Conservation (phyloP, 2,797 vertebrate genomes). For the Sternotherus odoratus region DNA sequence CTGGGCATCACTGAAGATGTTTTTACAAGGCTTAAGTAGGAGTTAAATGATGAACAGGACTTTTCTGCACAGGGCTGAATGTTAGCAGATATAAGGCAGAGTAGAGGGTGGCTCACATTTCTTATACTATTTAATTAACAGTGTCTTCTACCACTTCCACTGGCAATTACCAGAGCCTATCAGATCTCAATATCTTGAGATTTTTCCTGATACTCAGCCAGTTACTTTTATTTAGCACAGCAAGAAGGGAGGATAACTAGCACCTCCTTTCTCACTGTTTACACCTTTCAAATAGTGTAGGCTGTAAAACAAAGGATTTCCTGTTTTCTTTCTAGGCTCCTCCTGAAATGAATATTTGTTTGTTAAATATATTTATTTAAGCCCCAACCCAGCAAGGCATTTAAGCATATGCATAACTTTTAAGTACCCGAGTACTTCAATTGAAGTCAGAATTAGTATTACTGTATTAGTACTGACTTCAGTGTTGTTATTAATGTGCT, state of each 20-base stretch:
- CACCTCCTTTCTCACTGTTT: not conserved
- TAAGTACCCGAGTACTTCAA: not conserved
- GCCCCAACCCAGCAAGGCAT: not conserved
- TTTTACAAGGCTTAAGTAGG: slow-evolving; percentile 21
- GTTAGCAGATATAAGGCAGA: not conserved
- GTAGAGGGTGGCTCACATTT: not conserved
- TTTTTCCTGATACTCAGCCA: not conserved
- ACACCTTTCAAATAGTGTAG: not conserved
- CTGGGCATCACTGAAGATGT: slow-evolving; percentile 6
- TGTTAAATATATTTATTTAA: not conserved
- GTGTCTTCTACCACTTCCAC: not conserved
- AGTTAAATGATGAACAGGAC: not conserved
- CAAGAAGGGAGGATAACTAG: too few relatives aligned
- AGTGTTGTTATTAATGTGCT: not conserved
- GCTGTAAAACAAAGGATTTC: not conserved
- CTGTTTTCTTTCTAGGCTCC: not conserved
- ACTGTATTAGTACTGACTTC: not conserved
- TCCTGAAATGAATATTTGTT: not conserved
- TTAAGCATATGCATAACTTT: not conserved
- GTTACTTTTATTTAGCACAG: not conserved
- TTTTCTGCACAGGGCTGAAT: not conserved
- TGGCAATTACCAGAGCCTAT: not conserved
- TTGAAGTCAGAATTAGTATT: not conserved
- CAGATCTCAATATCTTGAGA: not conserved
- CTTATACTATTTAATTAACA: not conserved